Conservation (phyloP, 2,888 invertebrate species). For the Drosophila antonietae region DNA sequence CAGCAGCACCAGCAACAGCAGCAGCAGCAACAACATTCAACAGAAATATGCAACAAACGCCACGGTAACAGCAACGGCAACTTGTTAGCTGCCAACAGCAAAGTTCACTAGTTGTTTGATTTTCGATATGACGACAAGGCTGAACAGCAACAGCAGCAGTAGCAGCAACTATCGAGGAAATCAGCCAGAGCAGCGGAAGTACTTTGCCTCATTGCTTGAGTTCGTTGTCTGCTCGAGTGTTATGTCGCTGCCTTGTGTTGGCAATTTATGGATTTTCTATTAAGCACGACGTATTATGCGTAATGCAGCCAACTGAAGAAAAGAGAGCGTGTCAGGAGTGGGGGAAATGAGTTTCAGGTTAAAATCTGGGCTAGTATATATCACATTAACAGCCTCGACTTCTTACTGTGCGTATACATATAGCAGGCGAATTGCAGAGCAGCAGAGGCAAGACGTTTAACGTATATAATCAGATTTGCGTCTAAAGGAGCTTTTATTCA, state of each 20-base stretch:
- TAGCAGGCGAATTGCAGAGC: not conserved
- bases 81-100: conserved; percentile 62
- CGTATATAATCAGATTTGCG: not conserved
- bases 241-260: conserved; percentile 15
- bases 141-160: not conserved
- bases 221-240: conserved; percentile 51
- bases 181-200: not conserved
- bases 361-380: not conserved
- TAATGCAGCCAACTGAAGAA: not conserved
- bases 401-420: not conserved
- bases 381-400: not conserved
- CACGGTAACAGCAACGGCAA: conserved; percentile 23
- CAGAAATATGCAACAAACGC: conserved; percentile 12
- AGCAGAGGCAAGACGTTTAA: not conserved
- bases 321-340: not conserved
- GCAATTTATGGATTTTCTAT: conserved; percentile 51
- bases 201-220: conserved; percentile 12
- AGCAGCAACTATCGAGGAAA: not conserved
- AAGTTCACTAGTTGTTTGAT: conserved; percentile 56
- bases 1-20: conserved; percentile 48
- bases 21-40: conserved; percentile 1
- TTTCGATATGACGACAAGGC: conserved; percentile 31
- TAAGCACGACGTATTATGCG: conserved; percentile 24
- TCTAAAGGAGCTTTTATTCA: not conserved
- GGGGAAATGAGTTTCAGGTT: not conserved